Conservation (phyloP, 2,113 vertebrate genomes). For the Nycticebus coucang region DNA sequence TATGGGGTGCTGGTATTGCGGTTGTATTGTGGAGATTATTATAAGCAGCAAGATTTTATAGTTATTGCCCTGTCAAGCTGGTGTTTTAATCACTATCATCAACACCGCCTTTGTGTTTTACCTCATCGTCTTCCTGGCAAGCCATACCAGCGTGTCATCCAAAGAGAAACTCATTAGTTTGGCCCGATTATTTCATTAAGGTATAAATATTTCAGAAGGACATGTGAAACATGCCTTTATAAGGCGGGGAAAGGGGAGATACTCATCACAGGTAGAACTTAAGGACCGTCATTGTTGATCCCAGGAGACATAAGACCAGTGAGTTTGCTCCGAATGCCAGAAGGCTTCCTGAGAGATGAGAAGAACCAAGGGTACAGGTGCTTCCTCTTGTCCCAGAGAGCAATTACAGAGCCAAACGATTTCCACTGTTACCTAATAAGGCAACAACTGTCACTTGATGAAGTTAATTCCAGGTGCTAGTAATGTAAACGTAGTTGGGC, state of each 20-base stretch:
- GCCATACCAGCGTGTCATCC: slow-evolving; percentile 44
- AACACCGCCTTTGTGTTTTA: slow-evolving; percentile 59
- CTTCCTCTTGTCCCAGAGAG: slow-evolving; percentile 67
- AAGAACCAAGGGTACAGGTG: slow-evolving; percentile 49
- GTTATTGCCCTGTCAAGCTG: slow-evolving; percentile 77
- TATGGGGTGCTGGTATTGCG: slow-evolving; percentile 45
- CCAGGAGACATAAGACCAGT: background rate
- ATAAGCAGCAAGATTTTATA: slow-evolving; percentile 77
- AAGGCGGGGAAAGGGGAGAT: background rate
- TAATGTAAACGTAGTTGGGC: slow-evolving; percentile 13
- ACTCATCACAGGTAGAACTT: slow-evolving; percentile 1
- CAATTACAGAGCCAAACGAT: slow-evolving; percentile 65
- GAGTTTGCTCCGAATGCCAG: background rate
- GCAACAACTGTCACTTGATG: slow-evolving; percentile 66
- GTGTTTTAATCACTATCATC: slow-evolving; percentile 79
- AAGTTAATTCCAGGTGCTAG: slow-evolving; percentile 51
- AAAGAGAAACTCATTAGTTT: slow-evolving; percentile 43
- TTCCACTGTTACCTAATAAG: slow-evolving; percentile 74
- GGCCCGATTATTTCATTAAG: slow-evolving; percentile 68
- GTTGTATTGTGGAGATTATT: slow-evolving; percentile 74
- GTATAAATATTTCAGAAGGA: slow-evolving; percentile 38
- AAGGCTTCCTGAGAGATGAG: background rate
- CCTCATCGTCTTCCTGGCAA: slow-evolving; percentile 44
- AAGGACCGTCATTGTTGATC: slow-evolving; percentile 68
- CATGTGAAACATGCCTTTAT: slow-evolving; percentile 35